Percentiles rank a stretch among this genome's conserved stretches.
Conservation (phyloP, 2,113 vertebrate species). For the Leptobrachium ailaonicum region DNA sequence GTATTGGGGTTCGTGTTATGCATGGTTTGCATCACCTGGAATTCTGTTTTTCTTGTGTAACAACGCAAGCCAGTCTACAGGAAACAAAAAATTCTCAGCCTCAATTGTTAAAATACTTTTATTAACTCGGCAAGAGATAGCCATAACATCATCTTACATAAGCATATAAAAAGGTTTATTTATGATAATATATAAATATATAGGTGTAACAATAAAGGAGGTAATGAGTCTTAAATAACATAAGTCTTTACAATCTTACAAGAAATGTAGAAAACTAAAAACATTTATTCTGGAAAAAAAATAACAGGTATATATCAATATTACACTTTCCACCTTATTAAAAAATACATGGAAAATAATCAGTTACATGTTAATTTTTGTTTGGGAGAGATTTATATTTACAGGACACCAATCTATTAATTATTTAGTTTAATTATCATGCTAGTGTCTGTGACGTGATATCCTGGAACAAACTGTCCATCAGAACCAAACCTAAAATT, state of each 20-base stretch:
- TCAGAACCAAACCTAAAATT: too few relatives aligned
- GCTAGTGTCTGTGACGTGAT: too few relatives aligned
- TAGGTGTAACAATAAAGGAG: background rate
- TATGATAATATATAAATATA: background rate
- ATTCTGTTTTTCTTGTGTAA: too few relatives aligned
- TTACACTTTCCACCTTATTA: background rate
- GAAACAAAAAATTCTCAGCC: background rate
- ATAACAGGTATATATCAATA: background rate
- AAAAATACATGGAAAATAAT: too few relatives aligned
- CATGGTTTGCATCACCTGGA: too few relatives aligned
- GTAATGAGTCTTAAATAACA: slow-evolving; percentile 7
- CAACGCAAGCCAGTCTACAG: background rate
- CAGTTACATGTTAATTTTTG: too few relatives aligned
- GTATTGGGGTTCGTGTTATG: too few relatives aligned
- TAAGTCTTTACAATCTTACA: background rate
- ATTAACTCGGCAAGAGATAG: background rate
- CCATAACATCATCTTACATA: background rate
- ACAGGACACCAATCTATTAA: too few relatives aligned
- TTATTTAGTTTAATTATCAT: too few relatives aligned
- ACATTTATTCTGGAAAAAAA: background rate
- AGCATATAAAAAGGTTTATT: background rate
- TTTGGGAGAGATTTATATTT: too few relatives aligned
- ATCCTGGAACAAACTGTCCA: too few relatives aligned
- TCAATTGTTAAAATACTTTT: background rate
- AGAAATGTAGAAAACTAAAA: background rate